Base-by-base conservation (phyloP, 1,140 invertebrate genomes). In the Scaptomyza graminum region DNA sequence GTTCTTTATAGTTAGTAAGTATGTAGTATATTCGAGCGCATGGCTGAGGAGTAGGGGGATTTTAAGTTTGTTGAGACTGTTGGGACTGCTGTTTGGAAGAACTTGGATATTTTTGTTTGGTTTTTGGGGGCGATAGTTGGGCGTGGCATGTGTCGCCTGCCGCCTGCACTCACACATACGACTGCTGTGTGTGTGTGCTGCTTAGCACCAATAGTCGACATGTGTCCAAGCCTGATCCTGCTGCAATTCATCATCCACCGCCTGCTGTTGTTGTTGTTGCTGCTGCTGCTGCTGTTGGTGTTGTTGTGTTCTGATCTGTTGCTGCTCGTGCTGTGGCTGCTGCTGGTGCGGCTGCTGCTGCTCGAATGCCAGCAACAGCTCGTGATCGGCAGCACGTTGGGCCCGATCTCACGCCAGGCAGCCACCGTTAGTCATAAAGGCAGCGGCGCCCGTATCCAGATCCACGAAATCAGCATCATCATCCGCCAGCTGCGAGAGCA, bases 401-500 rank as follows among this genome's bases (percentile, higher is more conserved):
- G 79, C 83, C 73, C 69, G 70, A 74, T 77, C 83, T 91, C 83
- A 91, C 88, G 91, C 91, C 72, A 91, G 72, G 71, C 91, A 91
- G 46, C 90, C 82, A 22, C 84, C 82, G 46, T 91, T 91, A 25
- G 83, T 79, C 56, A 91, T 90, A 37, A 84, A 91, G 18, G 84
- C 74, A 6, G 87, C 76, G 50, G 89, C 75, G 3, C 85, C 79
- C 34, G 83, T 79, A 49, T 92, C 91, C 55, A 91, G 65, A 72
- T 92, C 90, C 6, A 91, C 89, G 47, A 90, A 92, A 12, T 91
- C 90, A 6, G 66, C 70, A 5, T 51, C 67, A 39, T 91, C 90
- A 6, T 74, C 90, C 6, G 78, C 57, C 50, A 91, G 44, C 28
- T 90, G 87, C 5, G 81, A 70, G 12, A 92, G 55, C 49, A 92